A percentile compares a stretch with the other conserved stretches of the same genome.
phyloP scores from a whole-genome alignment of 2,888 invertebrate species.

The Nasonovia ribisnigri region DNA sequence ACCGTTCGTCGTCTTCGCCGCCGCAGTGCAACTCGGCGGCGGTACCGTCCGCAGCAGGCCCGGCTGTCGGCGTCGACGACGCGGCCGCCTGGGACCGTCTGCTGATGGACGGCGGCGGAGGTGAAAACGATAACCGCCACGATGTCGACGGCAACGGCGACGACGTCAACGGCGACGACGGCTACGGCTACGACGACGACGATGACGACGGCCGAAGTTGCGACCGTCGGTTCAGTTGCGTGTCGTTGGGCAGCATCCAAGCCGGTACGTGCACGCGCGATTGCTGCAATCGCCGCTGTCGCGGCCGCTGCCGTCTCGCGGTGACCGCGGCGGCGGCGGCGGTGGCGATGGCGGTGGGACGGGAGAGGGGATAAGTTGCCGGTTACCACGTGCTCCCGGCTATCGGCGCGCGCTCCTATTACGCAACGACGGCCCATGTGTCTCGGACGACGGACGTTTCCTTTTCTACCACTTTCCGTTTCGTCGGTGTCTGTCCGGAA shows the following conservation, averaged over 20 bases:
- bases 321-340: neutral
- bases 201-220: slow-evolving; percentile 4
- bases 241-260: slow-evolving; percentile 47
- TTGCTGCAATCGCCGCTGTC: neutral
- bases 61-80: slow-evolving; percentile 66
- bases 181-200: neutral
- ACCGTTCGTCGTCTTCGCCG: slow-evolving; percentile 56
- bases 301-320: neutral
- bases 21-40: slow-evolving; percentile 23
- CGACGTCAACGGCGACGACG: slow-evolving; percentile 10
- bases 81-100: slow-evolving; percentile 59
- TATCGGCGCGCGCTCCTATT: neutral
- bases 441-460: neutral
- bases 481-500: too few species aligned
- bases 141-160: slow-evolving; percentile 9
- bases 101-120: slow-evolving; percentile 10
- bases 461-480: neutral
- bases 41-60: slow-evolving; percentile 42
- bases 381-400: slow-evolving; percentile 46
- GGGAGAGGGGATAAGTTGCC: neutral
- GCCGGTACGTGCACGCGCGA: slow-evolving; percentile 42
- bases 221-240: slow-evolving; percentile 47
- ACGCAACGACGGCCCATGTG: neutral
- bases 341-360: neutral
- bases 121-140: neutral